Conservation (phyloP, 2,113 vertebrate species). For the Coreoperca whiteheadi region DNA sequence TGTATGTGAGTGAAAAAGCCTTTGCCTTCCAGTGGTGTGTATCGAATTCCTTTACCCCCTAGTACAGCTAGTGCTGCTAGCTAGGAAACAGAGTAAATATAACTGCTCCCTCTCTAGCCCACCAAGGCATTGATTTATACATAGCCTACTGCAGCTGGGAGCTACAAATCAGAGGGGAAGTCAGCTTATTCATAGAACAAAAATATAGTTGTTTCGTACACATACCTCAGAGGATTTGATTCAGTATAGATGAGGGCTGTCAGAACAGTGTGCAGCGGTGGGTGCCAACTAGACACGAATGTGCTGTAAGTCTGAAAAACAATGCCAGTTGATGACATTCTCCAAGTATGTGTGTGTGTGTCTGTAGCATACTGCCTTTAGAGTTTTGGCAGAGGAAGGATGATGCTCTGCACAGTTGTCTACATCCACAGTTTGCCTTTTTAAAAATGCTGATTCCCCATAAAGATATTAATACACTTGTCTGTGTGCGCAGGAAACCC, state of each 20-base stretch:
- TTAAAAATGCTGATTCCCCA: conserved; percentile 51
- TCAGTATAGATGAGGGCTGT: conserved; percentile 72
- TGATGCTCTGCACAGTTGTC: conserved; percentile 37
- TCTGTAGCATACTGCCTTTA: conserved; percentile 25
- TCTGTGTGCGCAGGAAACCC: conserved; percentile 42
- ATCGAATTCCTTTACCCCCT: conserved; percentile 81
- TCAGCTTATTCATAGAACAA: conserved; percentile 81
- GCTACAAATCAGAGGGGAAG: conserved; percentile 80
- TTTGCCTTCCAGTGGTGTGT: conserved; percentile 73
- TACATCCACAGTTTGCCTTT: conserved; percentile 31
- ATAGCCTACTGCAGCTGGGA: conserved; percentile 79
- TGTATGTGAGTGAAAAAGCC: conserved; percentile 63
- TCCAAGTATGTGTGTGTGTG: conserved; percentile 21
- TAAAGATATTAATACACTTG: conserved; percentile 15
- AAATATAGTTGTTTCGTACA: conserved; percentile 77
- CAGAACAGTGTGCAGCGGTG: conserved; percentile 56
- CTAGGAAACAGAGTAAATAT: conserved; percentile 82
- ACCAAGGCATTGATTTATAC: conserved; percentile 84
- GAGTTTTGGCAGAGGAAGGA: conserved; percentile 34
- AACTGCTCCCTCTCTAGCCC: conserved; percentile 78
- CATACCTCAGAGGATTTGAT: conserved; percentile 77
- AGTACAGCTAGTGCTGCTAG: conserved; percentile 77
- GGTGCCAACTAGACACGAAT: conserved; percentile 56
- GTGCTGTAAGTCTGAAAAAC: conserved; percentile 51
- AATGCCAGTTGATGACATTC: conserved; percentile 47